Conservation (phyloP, 2,888 invertebrate species). For the Antheraea assamensis region DNA sequence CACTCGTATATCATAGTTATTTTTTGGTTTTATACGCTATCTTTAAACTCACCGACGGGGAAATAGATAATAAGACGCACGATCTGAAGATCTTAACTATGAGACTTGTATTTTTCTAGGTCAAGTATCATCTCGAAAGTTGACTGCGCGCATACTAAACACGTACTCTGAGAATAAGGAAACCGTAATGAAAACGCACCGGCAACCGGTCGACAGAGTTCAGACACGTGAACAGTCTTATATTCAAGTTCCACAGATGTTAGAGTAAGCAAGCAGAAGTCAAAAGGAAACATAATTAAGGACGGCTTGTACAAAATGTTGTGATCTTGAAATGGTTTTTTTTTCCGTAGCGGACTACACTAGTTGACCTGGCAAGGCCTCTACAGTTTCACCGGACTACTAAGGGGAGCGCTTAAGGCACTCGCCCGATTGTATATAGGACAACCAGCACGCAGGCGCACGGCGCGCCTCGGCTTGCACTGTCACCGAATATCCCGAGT, state of each 20-base stretch:
- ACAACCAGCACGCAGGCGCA: too few relatives aligned
- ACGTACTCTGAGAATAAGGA: constrained; percentile 52
- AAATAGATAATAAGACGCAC: constrained; percentile 5
- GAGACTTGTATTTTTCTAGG: constrained; percentile 45
- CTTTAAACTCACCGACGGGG: background rate
- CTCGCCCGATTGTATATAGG: too few relatives aligned
- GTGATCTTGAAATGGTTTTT: too few relatives aligned
- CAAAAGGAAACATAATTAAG: background rate
- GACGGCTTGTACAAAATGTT: too few relatives aligned
- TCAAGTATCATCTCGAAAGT: constrained; percentile 61
- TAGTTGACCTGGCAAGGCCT: too few relatives aligned
- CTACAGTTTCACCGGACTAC: too few relatives aligned
- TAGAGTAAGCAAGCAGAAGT: background rate
- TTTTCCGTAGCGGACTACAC: too few relatives aligned
- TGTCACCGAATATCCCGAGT: too few relatives aligned
- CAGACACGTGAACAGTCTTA: background rate
- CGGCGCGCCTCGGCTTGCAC: too few relatives aligned
- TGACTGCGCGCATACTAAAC: constrained; percentile 51
- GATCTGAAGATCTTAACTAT: constrained; percentile 9
- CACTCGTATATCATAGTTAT: background rate
- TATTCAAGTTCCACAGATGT: background rate
- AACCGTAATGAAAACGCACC: constrained; percentile 55
- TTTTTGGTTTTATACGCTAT: background rate
- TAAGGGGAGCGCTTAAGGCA: too few relatives aligned
- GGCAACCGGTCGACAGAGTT: constrained; percentile 20